phyloP scores from a whole-genome alignment of 2,113 vertebrate species.

The Sterna hirundo region DNA sequence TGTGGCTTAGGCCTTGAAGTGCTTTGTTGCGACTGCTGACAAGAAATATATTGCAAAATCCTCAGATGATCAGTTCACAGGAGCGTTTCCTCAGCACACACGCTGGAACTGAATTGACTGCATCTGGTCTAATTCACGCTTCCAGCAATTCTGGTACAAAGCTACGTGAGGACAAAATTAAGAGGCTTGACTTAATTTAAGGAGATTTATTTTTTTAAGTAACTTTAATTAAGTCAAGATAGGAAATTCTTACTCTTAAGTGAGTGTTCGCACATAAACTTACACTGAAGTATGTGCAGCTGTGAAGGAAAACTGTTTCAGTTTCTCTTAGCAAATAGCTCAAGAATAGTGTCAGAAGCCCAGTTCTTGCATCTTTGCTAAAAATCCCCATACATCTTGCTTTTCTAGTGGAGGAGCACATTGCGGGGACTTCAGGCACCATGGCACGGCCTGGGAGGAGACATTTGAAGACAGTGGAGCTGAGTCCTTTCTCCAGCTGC shows the following conservation, averaged over 20 bases:
- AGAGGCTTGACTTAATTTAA: constrained; percentile 21
- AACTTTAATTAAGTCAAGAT: constrained; percentile 48
- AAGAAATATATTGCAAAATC: constrained; percentile 1
- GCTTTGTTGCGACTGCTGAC: neutral
- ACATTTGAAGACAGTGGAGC: neutral
- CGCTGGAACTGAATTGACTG: neutral
- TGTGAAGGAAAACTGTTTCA: constrained; percentile 10
- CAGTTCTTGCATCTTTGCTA: neutral
- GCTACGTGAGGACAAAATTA: neutral
- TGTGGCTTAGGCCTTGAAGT: constrained; percentile 20
- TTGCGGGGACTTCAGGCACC: neutral
- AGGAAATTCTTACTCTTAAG: constrained; percentile 47
- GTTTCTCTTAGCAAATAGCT: neutral
- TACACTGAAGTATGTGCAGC: constrained; percentile 3
- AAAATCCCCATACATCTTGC: neutral
- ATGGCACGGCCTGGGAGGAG: neutral
- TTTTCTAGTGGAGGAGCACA: neutral
- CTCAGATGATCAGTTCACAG: neutral
- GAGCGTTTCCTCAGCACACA: neutral
- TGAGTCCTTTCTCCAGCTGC: neutral
- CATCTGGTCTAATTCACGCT: neutral
- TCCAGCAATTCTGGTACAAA: neutral
- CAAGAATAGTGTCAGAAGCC: neutral
- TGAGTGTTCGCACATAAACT: neutral
- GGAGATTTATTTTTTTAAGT: neutral